A percentile compares a stretch with the other conserved stretches of the same genome.
Evolutionary conservation across 2,888 invertebrate genomes (phyloP).

Genomic region (Diarsia rubi): DNA sequence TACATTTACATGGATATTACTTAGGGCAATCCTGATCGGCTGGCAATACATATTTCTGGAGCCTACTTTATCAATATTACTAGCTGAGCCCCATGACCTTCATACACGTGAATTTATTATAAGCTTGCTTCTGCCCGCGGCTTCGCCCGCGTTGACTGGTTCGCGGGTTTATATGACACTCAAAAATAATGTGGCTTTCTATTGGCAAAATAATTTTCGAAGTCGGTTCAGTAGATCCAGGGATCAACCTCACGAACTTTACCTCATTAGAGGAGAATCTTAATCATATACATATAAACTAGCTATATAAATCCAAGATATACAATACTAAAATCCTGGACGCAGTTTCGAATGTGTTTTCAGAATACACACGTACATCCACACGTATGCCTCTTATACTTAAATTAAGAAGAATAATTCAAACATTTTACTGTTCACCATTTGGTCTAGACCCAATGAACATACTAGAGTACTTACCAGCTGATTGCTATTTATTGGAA

Average conservation of each 20-base stretch:
- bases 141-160: no score
- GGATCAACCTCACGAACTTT: no score
- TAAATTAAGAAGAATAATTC: slow-evolving; percentile 20
- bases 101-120: no score
- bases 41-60: slow-evolving; percentile 21
- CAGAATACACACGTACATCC: not conserved
- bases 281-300: not conserved
- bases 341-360: not conserved
- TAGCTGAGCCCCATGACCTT: no score
- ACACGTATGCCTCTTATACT: not conserved
- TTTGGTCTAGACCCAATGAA: slow-evolving; percentile 28
- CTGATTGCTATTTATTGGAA: slow-evolving; percentile 50
- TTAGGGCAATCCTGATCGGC: slow-evolving; percentile 6
- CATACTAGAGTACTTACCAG: slow-evolving; percentile 13
- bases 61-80: not conserved
- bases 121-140: no score
- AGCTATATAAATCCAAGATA: no score
- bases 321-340: not conserved
- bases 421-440: slow-evolving; percentile 17
- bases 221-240: no score
- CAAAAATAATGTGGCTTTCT: no score
- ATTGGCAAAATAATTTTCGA: no score
- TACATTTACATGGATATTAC: slow-evolving; percentile 51
- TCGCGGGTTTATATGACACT: no score
- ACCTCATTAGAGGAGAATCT: not conserved